Percentiles rank a stretch among this genome's conserved stretches.
phyloP scores from a whole-genome alignment of 37 sponge, comb jelly and placozoan species.

The Dysidea cf. avara region DNA sequence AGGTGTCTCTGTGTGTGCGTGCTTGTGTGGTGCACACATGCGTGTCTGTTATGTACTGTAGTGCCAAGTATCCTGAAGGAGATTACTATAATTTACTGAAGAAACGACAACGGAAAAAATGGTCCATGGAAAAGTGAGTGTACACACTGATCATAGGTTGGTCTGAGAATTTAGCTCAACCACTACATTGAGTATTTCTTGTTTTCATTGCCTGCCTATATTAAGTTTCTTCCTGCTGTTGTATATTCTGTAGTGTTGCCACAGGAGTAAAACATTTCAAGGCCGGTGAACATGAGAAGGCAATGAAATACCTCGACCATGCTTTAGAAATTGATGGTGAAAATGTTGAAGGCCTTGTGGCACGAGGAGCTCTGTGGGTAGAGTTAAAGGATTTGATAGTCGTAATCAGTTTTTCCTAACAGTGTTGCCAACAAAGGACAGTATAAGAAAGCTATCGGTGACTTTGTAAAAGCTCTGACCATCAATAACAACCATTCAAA shows the following conservation, averaged over 20 bases:
- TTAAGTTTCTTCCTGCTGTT: conserved; percentile 1
- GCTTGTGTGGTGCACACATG: no score
- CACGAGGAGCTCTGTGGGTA: conserved; percentile 79
- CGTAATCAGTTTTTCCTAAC: neutral
- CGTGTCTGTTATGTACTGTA: no score
- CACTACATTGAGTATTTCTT: neutral
- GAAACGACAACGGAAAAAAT: conserved; percentile 54
- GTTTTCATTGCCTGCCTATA: neutral
- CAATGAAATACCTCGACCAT: conserved; percentile 62
- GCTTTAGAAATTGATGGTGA: conserved; percentile 67
- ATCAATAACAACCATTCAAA: conserved; percentile 57
- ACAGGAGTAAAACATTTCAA: conserved; percentile 69
- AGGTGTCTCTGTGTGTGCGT: no score
- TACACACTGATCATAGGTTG: neutral
- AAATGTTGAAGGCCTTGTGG: conserved; percentile 82
- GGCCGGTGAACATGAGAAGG: conserved; percentile 36
- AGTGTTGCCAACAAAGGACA: conserved; percentile 60
- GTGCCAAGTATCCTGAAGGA: conserved; percentile 28
- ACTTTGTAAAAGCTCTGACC: conserved; percentile 66
- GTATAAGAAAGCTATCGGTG: conserved; percentile 47
- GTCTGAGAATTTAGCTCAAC: no score
- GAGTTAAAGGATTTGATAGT: neutral
- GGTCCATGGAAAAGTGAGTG: conserved; percentile 76
- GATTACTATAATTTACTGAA: conserved; percentile 55
- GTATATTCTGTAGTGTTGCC: conserved; percentile 47